These are phyloP conservation scores for Chanos chanos DNA, from an alignment of 2,797 vertebrate species.

Conservation along the genomic window DNA sequence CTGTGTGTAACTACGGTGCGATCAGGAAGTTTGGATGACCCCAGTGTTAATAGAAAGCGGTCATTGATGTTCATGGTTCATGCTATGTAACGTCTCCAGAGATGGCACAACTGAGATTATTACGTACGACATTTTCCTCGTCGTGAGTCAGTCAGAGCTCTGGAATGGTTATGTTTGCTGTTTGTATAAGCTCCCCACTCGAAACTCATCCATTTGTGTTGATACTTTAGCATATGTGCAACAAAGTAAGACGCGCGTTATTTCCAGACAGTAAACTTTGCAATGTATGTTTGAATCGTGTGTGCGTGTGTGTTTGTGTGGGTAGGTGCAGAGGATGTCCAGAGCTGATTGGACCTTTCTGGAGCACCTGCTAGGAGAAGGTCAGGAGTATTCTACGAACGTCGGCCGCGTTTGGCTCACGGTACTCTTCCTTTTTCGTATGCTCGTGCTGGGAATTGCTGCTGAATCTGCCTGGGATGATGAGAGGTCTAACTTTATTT, in stretches of 20 bases:
- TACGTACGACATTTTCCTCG: no score
- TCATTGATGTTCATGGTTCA: no score
- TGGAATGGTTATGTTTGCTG: not conserved
- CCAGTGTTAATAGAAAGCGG: no score
- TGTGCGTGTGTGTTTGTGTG: slow-evolving; percentile 14
- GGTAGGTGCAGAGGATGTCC: slow-evolving; percentile 73
- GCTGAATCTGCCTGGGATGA: slow-evolving; percentile 81
- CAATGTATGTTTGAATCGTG: not conserved
- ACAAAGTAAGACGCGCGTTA: no score
- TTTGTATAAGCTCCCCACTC: not conserved
- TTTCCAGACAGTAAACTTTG: not conserved
- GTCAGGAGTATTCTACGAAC: slow-evolving; percentile 78
- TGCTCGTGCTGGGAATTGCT: slow-evolving; percentile 73
- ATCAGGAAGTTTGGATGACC: no score
- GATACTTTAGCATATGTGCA: no score
- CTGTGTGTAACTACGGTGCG: no score
- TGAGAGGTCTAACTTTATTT: slow-evolving; percentile 73
- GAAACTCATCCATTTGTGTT: slow-evolving; percentile 13
- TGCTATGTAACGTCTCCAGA: no score
- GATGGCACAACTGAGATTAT: no score
- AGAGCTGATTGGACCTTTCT: slow-evolving; percentile 83
- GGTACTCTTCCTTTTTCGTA: slow-evolving; percentile 79
- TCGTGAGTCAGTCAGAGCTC: slow-evolving; percentile 4
- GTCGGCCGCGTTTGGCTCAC: slow-evolving; percentile 79
- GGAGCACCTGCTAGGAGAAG: slow-evolving; percentile 78